Base-by-base conservation (phyloP, 1,140 invertebrate genomes). In the Vanessa atalanta region DNA sequence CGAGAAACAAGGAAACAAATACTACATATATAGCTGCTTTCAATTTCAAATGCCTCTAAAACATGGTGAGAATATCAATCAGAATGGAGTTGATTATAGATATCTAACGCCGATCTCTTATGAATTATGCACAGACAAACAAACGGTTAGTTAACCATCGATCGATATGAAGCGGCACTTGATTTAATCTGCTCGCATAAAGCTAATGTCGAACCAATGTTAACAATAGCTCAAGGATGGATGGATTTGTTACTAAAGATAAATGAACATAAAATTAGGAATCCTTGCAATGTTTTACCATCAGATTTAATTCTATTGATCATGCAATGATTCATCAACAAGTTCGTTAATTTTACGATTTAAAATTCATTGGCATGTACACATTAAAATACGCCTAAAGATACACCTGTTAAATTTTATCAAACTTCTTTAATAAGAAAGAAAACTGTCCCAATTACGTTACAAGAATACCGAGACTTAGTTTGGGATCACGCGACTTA, bases 161-260 rank as follows among this genome's bases (percentile, higher is more conserved):
- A 83, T 87, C 83, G 83, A 84, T 88, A 86, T 81, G 75, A 79
- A 77, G 55, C 79, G 74, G 75, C 83, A 81, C 86, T 88, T 82
- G 79, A 89, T 88, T 84, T 87, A 83, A 89, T 89, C 84, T 79
- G 70, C 68, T 78, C 78, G 75, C 75, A 81, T 74, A 83, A 77
- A 87, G 80, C 79, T 82, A 83, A 85, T 82, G 79, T 82, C 79
- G 76, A 80, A 79, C 83, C 80, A 81, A 75, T 76, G 78, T 82
- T 82, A 78, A 87, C 82, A 87, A 82, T 84, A 80, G 64, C 76
- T 83, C 84, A 85, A 88, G 84, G 82, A 84, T 83, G 78, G n/a
- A 16, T n/a, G 51, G 51, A 53, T 78, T 79, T 55, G 51, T 65
- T 70, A 69, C 73, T 68, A 68, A 15, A 26, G 37, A 20, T 43